phyloP scores from a whole-genome alignment of 2,113 vertebrate species.

The Lutjanus erythropterus region DNA sequence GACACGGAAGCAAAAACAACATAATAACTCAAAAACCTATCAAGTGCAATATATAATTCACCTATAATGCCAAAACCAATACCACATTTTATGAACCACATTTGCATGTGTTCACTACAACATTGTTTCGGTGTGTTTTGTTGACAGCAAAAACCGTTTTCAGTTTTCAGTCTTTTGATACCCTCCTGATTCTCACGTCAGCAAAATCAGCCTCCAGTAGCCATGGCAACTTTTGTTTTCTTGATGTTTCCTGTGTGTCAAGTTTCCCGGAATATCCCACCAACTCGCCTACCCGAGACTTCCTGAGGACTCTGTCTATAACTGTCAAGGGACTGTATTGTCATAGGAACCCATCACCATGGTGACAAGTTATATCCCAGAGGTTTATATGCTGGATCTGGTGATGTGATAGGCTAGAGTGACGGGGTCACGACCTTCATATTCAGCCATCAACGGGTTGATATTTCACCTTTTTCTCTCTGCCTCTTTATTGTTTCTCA shows the following conservation, averaged over 20 bases:
- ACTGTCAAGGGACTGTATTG: conserved; percentile 7
- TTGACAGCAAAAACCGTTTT: background rate
- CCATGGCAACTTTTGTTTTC: conserved; percentile 60
- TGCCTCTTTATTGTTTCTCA: background rate
- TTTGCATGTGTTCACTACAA: background rate
- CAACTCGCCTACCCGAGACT: conserved; percentile 29
- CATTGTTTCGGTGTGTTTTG: background rate
- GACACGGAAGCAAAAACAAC: background rate
- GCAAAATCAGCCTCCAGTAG: conserved; percentile 30
- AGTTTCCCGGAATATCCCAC: conserved; percentile 47
- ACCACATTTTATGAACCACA: background rate
- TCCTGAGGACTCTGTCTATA: conserved; percentile 24
- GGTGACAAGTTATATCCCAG: conserved; percentile 22
- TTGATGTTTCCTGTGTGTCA: conserved; percentile 26
- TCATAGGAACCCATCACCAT: conserved; percentile 35
- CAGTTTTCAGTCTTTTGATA: background rate
- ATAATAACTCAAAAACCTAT: background rate
- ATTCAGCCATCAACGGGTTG: conserved; percentile 16
- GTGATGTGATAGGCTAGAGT: conserved; percentile 5
- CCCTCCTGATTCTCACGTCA: background rate
- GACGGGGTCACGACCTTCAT: conserved; percentile 27
- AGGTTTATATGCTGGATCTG: background rate
- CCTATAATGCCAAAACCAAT: background rate
- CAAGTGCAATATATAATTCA: background rate
- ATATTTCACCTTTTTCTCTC: background rate